phyloP scores from a whole-genome alignment of 92 coral and sea anemone species.

The Phenganax marumi region DNA sequence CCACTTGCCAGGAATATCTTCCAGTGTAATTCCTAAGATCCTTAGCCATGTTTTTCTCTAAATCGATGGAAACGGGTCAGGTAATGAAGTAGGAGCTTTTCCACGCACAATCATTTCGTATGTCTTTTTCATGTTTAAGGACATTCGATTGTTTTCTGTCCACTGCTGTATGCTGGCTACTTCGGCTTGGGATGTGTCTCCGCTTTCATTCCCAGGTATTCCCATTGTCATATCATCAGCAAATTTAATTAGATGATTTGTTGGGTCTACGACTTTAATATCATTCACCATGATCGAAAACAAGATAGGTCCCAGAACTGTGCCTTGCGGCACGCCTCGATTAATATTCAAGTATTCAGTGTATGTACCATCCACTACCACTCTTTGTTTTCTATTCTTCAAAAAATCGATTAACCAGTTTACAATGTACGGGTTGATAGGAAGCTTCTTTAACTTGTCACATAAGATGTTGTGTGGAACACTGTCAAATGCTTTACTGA shows the following conservation, averaged over 20 bases:
- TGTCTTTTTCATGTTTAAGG: slow-evolving; percentile 20
- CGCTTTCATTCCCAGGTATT: slow-evolving; percentile 23
- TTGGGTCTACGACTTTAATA: slow-evolving; percentile 26
- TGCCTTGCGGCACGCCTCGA: slow-evolving; percentile 51
- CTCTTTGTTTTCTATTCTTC: slow-evolving; percentile 47
- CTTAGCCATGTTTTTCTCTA: neutral
- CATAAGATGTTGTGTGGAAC: slow-evolving; percentile 45
- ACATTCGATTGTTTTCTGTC: slow-evolving; percentile 20
- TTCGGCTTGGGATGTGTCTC: slow-evolving; percentile 26
- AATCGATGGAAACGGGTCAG: neutral
- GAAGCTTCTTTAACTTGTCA: slow-evolving; percentile 13
- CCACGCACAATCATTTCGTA: slow-evolving; percentile 21
- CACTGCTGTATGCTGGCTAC: slow-evolving; percentile 2
- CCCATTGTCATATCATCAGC: slow-evolving; percentile 24
- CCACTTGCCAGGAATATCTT: slow-evolving; percentile 30
- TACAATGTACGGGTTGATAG: slow-evolving; percentile 42
- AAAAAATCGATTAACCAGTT: slow-evolving; percentile 54
- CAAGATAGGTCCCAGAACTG: slow-evolving; percentile 50
- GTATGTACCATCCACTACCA: slow-evolving; percentile 43
- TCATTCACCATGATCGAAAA: slow-evolving; percentile 56
- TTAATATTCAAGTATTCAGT: slow-evolving; percentile 44
- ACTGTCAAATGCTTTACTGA: too few relatives aligned
- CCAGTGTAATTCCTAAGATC: slow-evolving; percentile 21
- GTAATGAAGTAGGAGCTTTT: neutral
- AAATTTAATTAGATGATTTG: slow-evolving; percentile 19